Evolutionary conservation across 2,113 vertebrate species (phyloP).

Genomic region (Holacanthus passer): DNA sequence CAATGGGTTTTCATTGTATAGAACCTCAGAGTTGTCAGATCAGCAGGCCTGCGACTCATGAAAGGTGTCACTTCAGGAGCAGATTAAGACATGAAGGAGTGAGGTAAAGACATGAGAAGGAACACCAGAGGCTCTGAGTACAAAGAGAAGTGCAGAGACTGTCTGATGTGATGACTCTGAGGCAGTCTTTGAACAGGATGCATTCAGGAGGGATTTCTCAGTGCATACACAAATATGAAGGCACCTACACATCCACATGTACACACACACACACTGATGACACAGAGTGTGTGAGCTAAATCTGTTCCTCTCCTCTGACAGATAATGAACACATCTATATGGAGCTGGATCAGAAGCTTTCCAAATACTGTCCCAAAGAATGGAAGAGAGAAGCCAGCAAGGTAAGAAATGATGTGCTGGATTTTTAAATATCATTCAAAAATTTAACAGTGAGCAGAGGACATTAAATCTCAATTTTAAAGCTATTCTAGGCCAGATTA

Average conservation of each 20-base stretch:
- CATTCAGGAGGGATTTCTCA: constrained; percentile 47
- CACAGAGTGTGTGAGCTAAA: constrained; percentile 16
- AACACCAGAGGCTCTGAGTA: constrained; percentile 25
- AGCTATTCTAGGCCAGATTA: neutral
- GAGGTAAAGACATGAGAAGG: constrained; percentile 42
- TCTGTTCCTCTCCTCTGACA: constrained; percentile 65
- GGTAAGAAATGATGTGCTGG: constrained; percentile 81
- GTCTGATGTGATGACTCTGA: constrained; percentile 48
- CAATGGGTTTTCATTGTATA: constrained; percentile 19
- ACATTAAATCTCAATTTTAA: neutral
- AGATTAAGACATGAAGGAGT: constrained; percentile 53
- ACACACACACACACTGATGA: constrained; percentile 3
- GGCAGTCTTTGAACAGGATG: constrained; percentile 39
- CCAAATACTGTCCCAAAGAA: constrained; percentile 99
- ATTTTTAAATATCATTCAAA: neutral
- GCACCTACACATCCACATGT: constrained; percentile 1
- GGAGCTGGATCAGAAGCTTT: constrained; percentile 97
- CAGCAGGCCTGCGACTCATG: constrained; percentile 47
- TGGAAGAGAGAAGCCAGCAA: constrained; percentile 99
- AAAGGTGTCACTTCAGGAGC: constrained; percentile 34
- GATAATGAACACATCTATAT: constrained; percentile 99
- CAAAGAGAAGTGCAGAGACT: constrained; percentile 49
- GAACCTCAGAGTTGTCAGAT: constrained; percentile 54
- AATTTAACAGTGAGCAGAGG: neutral
- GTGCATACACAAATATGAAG: constrained; percentile 14